Conservation (phyloP, 2,888 invertebrate species). For the Acanthosepion pharaonis region DNA sequence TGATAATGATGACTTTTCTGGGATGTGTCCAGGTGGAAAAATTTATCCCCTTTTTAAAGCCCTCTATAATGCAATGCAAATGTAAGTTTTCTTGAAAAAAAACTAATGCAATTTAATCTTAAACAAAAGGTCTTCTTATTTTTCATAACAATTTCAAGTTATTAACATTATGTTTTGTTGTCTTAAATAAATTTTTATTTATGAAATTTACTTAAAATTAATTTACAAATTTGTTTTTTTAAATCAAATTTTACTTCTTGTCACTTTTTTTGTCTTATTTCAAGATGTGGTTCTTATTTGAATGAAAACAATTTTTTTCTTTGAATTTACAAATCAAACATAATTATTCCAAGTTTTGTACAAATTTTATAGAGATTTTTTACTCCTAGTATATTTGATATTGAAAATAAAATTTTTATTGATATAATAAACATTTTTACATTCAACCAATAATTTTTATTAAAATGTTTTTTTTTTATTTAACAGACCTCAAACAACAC, state of each 20-base stretch:
- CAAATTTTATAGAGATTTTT: no score
- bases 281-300: neutral
- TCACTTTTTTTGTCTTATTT: neutral
- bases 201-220: neutral
- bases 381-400: no score
- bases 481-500: no score
- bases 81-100: neutral
- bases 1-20: conserved; percentile 40
- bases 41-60: neutral
- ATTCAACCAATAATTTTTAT: no score
- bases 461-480: no score
- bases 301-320: no score
- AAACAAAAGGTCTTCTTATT: neutral
- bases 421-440: no score
- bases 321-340: no score
- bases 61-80: neutral
- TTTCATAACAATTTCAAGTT: neutral
- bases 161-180: neutral
- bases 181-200: neutral
- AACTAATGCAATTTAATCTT: neutral
- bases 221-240: neutral
- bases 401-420: no score
- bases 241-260: neutral
- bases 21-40: neutral
- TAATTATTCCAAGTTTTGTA: no score